A percentile compares a stretch with the other conserved stretches of the same genome.
These are phyloP conservation scores for Paelopatides confundens DNA, from an alignment of 53 echinoderm and acorn worm genomes.

Conservation along the genomic window DNA sequence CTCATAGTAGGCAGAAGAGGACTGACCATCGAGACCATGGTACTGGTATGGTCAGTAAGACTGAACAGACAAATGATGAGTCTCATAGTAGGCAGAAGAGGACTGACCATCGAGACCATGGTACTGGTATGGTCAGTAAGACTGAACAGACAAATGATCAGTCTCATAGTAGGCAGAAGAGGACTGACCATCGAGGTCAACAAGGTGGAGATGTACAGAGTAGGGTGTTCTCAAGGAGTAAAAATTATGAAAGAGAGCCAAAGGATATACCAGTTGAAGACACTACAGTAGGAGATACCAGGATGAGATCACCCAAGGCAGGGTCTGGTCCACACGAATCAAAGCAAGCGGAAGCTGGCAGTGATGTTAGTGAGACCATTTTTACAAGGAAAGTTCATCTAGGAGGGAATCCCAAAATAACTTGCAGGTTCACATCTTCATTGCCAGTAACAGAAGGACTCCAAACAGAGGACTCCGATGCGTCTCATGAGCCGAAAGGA, in stretches of 20 bases:
- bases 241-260: background rate
- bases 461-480: background rate
- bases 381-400: slow-evolving; percentile 11
- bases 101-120: too few relatives aligned
- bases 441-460: background rate
- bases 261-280: background rate
- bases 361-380: background rate
- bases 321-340: background rate
- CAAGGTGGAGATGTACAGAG: slow-evolving; percentile 1
- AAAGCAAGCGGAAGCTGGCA: background rate
- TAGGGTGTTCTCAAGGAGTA: slow-evolving; percentile 29
- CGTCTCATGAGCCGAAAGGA: background rate
- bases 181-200: background rate
- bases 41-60: too few relatives aligned
- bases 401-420: slow-evolving; percentile 38
- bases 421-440: slow-evolving; percentile 13
- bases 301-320: background rate
- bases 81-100: too few relatives aligned
- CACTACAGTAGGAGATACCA: background rate
- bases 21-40: too few relatives aligned
- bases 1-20: too few relatives aligned
- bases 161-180: background rate
- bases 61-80: background rate
- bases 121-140: too few relatives aligned
- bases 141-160: background rate